phyloP scores from a whole-genome alignment of 2,113 vertebrate genomes.

The Zingel zingel region DNA sequence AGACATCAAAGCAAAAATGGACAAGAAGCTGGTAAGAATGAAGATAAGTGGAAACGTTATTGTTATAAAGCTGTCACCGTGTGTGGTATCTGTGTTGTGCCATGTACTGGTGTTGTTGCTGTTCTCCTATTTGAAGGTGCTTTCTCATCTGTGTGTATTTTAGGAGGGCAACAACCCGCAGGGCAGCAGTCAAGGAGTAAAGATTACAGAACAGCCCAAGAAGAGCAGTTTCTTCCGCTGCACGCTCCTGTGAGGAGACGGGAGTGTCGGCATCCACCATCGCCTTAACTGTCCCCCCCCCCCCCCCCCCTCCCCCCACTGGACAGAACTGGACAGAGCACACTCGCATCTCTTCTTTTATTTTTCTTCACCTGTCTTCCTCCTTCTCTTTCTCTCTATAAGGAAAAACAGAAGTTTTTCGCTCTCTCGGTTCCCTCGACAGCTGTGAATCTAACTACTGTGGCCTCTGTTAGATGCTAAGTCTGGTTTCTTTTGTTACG shows the following conservation, averaged over 20 bases:
- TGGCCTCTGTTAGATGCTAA: constrained; percentile 51
- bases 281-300: constrained; percentile 85
- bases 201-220: constrained; percentile 95
- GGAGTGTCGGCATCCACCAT: constrained; percentile 66
- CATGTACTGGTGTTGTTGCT: neutral
- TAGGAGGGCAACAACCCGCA: constrained; percentile 97
- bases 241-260: constrained; percentile 89
- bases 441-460: constrained; percentile 51
- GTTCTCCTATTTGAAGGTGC: neutral
- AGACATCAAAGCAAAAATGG: constrained; percentile 99
- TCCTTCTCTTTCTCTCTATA: constrained; percentile 11
- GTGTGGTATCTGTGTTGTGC: neutral
- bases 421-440: constrained; percentile 23
- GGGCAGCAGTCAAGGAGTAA: constrained; percentile 93
- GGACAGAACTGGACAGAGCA: constrained; percentile 89
- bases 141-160: constrained; percentile 31
- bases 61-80: neutral
- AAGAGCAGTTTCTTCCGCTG: constrained; percentile 98
- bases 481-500: neutral
- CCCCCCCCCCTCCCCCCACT: constrained; percentile 79
- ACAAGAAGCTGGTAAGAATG: constrained; percentile 95
- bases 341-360: constrained; percentile 73
- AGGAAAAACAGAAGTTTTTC: constrained; percentile 17
- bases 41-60: neutral
- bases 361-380: constrained; percentile 46